Evolutionary conservation across 2,113 vertebrate genomes (phyloP), one percentile per base, ranked within the genome.

Genomic region (Siniperca knerii): DNA sequence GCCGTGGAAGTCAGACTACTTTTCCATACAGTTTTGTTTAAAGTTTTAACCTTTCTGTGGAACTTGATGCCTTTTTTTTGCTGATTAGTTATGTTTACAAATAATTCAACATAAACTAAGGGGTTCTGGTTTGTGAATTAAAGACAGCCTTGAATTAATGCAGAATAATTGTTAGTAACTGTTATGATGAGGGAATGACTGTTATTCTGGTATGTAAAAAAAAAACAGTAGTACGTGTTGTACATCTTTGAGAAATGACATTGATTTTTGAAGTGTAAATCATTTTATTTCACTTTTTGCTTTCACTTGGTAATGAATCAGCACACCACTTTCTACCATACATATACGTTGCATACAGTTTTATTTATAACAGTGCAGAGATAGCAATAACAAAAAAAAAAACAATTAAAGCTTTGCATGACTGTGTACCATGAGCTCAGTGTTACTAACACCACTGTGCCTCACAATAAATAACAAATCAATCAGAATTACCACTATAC

Each of bases 381-480:
- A 21, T 16, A 69, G 21, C 20, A 25, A 35, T 0, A 4, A 48
- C 25, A 64, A 58, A 42, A 42, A 42, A 54, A 52, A 20, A 55
- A 61, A 44, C 18, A 40, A 18, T 61, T n/a, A 9, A 67, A 67
- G 48, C 11, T 64, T 67, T 60, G 1, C 48, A 61, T 18, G 2
- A 50, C 54, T 48, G 4, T n/a, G 8, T n/a, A 33, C 8, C 4
- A 20, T 44, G 33, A 23, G 44, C 11, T 55, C 15, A n/a, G 6
- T 89, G 93, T 95, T 92, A 94, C 89, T 92, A 92, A 92, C 88
- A 95, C 90, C 92, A 81, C 92, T 87, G 92, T 94, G 91, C 92
- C 96, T 96, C 95, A 95, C 92, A 58, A 29, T 93, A 93, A 96
- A 96, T 95, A 96, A 77, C 20, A 55, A 58, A 86, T 33, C 6